Conservation (phyloP, 2,113 vertebrate species). For the Psammodynastes pulverulentus region DNA sequence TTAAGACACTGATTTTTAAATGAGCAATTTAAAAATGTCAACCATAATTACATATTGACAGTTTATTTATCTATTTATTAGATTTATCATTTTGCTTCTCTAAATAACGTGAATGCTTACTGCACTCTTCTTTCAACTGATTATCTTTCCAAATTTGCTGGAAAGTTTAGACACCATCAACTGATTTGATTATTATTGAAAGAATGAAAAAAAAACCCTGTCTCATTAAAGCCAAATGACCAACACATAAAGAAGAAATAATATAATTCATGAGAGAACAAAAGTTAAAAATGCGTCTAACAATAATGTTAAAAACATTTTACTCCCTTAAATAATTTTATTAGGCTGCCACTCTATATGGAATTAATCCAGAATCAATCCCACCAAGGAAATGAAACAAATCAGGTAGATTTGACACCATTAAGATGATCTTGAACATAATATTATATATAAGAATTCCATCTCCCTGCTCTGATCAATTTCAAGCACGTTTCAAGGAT, state of each 20-base stretch:
- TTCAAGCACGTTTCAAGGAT: background rate
- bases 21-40: background rate
- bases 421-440: background rate
- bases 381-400: background rate
- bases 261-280: background rate
- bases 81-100: background rate
- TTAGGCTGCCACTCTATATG: background rate
- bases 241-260: background rate
- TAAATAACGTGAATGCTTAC: background rate
- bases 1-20: background rate
- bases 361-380: background rate
- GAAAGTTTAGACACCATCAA: background rate
- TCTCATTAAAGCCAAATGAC: background rate
- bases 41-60: background rate
- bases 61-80: background rate
- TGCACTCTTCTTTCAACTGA: background rate
- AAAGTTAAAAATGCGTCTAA: background rate
- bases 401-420: background rate
- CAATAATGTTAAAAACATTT: background rate
- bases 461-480: background rate
- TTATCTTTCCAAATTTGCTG: background rate
- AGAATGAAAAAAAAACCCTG: background rate
- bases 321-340: background rate
- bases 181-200: background rate
- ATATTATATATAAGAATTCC: background rate